Conservation (phyloP, 2,797 vertebrate genomes). For the Champsocephalus gunnari region DNA sequence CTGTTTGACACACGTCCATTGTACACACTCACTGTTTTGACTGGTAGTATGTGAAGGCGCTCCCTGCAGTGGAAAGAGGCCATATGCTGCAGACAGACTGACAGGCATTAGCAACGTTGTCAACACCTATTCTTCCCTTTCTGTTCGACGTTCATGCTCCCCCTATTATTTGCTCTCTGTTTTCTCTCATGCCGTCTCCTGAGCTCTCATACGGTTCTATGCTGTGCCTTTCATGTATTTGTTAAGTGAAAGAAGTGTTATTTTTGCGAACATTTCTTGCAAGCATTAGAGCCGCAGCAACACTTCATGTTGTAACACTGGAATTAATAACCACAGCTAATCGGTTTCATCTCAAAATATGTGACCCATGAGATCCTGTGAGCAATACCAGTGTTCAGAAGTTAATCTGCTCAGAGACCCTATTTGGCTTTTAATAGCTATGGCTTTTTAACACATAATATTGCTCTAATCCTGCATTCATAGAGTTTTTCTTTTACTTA, state of each 20-base stretch:
- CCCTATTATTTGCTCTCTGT: neutral
- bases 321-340: slow-evolving; percentile 14
- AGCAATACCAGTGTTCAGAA: neutral
- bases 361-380: neutral
- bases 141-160: neutral
- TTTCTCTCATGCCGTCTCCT: neutral
- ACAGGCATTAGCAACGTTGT: slow-evolving; percentile 51
- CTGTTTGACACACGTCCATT: slow-evolving; percentile 71
- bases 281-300: neutral
- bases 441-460: neutral
- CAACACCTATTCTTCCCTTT: slow-evolving; percentile 23
- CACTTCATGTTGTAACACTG: neutral
- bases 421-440: neutral
- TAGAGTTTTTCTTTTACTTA: neutral
- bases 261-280: slow-evolving; percentile 8
- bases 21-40: slow-evolving; percentile 65
- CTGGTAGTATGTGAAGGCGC: slow-evolving; percentile 54
- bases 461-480: neutral
- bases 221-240: slow-evolving; percentile 2
- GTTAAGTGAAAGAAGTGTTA: neutral
- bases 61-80: slow-evolving; percentile 48
- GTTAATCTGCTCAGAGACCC: neutral
- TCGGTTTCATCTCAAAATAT: slow-evolving; percentile 2
- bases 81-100: slow-evolving; percentile 49
- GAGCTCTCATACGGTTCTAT: neutral